Conservation (phyloP, 2,888 invertebrate genomes). For the Blastobasis lacticolella region DNA sequence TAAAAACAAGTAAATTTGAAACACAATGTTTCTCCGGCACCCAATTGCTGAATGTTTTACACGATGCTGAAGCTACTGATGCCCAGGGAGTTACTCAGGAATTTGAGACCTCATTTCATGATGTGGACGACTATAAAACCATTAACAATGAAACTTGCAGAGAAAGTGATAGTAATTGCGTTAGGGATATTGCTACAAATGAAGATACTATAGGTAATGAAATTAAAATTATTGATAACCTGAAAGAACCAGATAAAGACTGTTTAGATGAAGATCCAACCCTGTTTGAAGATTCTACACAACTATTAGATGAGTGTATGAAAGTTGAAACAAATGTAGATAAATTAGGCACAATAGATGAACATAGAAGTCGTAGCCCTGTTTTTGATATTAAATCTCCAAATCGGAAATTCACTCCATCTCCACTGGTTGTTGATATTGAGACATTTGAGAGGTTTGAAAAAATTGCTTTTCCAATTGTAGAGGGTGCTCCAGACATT, state of each 20-base stretch:
- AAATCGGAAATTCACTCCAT: slow-evolving; percentile 10
- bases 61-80: slow-evolving; percentile 42
- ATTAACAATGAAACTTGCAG: neutral
- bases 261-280: neutral
- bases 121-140: neutral
- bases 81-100: slow-evolving; percentile 41
- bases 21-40: slow-evolving; percentile 54
- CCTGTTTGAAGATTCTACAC: slow-evolving; percentile 6
- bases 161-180: neutral
- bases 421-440: slow-evolving; percentile 37
- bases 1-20: slow-evolving; percentile 35
- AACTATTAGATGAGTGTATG: slow-evolving; percentile 6
- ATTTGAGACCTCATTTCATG: slow-evolving; percentile 34
- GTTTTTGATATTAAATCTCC: slow-evolving; percentile 26
- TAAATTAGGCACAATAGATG: slow-evolving; percentile 2
- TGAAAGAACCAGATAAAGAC: neutral
- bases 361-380: slow-evolving; percentile 31
- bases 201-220: neutral
- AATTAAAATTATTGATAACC: neutral
- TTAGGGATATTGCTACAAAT: neutral
- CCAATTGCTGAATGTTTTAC: slow-evolving; percentile 46
- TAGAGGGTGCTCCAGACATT: slow-evolving; percentile 31
- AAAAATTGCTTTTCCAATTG: slow-evolving; percentile 34
- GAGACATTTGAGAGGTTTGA: slow-evolving; percentile 57
- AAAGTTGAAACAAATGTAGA: slow-evolving; percentile 7